Evolutionary conservation across 2,797 vertebrate genomes (phyloP).

Genomic region (Pagetopsis macropterus): DNA sequence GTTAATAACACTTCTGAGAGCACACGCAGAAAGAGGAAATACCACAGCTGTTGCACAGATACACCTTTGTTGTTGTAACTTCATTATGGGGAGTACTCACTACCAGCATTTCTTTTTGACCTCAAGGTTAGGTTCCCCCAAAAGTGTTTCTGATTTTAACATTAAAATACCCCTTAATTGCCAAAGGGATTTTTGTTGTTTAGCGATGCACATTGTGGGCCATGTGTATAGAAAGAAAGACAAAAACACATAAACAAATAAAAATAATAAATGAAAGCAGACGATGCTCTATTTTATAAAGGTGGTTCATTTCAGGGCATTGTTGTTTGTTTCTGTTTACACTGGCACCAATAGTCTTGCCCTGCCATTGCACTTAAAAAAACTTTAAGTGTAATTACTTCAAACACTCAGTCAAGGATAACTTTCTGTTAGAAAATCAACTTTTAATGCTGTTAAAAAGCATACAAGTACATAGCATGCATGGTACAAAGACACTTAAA

Average conservation of each 20-base stretch:
- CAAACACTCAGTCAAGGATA: conserved; percentile 8
- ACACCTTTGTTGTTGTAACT: neutral
- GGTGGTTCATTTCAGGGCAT: conserved; percentile 12
- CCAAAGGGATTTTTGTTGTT: neutral
- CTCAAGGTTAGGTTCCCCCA: too few relatives aligned
- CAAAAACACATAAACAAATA: neutral
- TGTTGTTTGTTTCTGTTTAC: conserved; percentile 32
- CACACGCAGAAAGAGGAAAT: neutral
- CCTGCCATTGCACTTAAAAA: neutral
- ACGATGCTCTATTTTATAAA: conserved; percentile 13
- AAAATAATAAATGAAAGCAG: conserved; percentile 19
- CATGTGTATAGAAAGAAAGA: neutral
- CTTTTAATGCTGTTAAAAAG: conserved; percentile 72
- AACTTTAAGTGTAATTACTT: too few relatives aligned
- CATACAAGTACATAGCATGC: conserved; percentile 70
- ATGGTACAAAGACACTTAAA: conserved; percentile 71
- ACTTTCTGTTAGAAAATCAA: conserved; percentile 63
- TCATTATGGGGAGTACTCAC: neutral
- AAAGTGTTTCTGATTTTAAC: too few relatives aligned
- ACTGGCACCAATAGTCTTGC: conserved; percentile 2
- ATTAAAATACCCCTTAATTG: too few relatives aligned
- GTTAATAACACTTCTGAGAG: conserved; percentile 12
- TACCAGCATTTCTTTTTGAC: conserved; percentile 1
- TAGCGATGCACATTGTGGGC: neutral
- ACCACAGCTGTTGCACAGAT: neutral